These are phyloP conservation scores for Crypturellus tataupa DNA, from an alignment of 2,797 vertebrate genomes.

Conservation along the genomic window DNA sequence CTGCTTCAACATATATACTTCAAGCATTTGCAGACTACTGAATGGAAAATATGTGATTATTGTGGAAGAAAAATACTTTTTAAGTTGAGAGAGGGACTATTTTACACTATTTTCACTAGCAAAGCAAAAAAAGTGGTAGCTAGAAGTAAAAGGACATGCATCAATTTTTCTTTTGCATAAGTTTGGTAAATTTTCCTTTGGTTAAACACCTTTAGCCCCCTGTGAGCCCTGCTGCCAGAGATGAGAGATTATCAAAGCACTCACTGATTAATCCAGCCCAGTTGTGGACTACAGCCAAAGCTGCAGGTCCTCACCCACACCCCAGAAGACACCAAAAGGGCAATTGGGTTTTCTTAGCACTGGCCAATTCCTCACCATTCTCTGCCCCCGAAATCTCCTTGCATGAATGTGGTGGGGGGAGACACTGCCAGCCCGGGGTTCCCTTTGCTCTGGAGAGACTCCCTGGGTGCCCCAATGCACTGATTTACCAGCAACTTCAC, in stretches of 20 bases:
- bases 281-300: not conserved
- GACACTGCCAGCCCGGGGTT: not conserved
- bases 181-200: not conserved
- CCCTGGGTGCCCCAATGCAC: not conserved
- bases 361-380: too few relatives aligned
- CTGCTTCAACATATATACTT: not conserved
- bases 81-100: not conserved
- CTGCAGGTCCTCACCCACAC: not conserved
- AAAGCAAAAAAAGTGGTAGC: not conserved
- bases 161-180: not conserved
- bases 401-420: too few relatives aligned
- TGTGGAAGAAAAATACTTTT: not conserved
- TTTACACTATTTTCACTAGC: not conserved
- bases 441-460: not conserved
- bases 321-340: not conserved
- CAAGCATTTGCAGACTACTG: accelerated
- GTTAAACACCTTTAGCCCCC: not conserved
- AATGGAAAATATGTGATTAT: not conserved
- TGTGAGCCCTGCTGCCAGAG: not conserved
- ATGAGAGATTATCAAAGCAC: not conserved
- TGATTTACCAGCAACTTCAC: not conserved
- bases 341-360: too few relatives aligned
- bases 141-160: not conserved
- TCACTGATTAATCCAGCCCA: not conserved
- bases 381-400: too few relatives aligned